These are phyloP conservation scores for Cydia splendana DNA, from an alignment of 1,140 invertebrate species.

Conservation along the genomic window DNA sequence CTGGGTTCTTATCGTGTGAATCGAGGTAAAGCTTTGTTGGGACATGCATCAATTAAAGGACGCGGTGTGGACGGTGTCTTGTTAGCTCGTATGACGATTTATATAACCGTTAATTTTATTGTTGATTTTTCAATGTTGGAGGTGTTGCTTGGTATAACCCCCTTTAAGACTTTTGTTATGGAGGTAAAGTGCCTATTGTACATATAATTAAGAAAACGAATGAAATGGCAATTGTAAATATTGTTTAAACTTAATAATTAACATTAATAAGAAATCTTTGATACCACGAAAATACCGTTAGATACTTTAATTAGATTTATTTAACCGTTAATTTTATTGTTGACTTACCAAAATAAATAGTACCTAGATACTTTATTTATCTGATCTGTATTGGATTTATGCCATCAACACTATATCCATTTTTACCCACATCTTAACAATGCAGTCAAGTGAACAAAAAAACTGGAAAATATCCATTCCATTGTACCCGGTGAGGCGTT, in stretches of 20 bases:
- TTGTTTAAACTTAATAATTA: too few species aligned
- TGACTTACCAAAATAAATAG: too few species aligned
- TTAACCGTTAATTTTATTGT: too few species aligned
- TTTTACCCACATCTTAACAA: constrained; percentile 3
- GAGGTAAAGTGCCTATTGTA: not conserved
- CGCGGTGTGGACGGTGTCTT: constrained; percentile 24
- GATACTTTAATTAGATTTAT: not conserved
- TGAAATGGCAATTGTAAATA: not conserved
- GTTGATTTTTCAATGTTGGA: constrained; percentile 1
- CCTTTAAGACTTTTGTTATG: not conserved
- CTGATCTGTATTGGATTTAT: not conserved
- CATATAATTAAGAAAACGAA: not conserved
- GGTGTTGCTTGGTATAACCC: not conserved
- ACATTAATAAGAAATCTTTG: too few species aligned
- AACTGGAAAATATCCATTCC: constrained; percentile 31
- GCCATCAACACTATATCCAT: not conserved
- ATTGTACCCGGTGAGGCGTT: not conserved
- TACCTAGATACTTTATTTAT: not conserved
- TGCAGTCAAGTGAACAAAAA: constrained; percentile 29
- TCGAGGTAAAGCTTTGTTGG: constrained; percentile 6
- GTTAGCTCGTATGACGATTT: not conserved
- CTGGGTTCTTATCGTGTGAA: constrained; percentile 57
- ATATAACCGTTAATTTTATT: constrained; percentile 24
- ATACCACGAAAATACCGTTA: too few species aligned
- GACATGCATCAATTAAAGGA: constrained; percentile 17